Conservation (phyloP, 1,140 invertebrate genomes). For the Solenopsis invicta region DNA sequence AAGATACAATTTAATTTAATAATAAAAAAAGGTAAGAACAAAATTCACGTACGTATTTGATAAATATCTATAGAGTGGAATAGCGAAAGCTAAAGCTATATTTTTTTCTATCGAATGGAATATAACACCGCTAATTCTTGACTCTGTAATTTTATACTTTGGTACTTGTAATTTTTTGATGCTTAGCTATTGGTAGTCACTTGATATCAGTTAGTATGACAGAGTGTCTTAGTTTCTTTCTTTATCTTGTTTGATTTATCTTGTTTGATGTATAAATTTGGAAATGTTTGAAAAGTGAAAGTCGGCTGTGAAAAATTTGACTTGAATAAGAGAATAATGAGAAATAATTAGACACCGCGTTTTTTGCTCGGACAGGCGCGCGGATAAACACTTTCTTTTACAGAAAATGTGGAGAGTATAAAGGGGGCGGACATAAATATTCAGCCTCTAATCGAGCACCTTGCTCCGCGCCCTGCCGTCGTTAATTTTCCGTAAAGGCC, state of each 20-base stretch:
- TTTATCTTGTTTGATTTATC: neutral
- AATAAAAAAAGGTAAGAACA: neutral
- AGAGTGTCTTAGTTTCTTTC: neutral
- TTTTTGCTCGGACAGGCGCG: constrained; percentile 17
- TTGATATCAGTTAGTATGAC: neutral
- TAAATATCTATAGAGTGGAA: neutral
- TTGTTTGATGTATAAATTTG: neutral
- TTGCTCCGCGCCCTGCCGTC: constrained; percentile 42
- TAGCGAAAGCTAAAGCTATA: neutral
- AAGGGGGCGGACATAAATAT: constrained; percentile 62
- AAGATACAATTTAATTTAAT: neutral
- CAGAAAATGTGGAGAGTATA: constrained; percentile 29
- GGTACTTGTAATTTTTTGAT: no score
- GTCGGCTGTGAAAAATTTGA: constrained; percentile 14
- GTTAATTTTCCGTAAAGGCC: constrained; percentile 66
- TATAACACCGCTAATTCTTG: neutral
- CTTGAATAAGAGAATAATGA: constrained; percentile 38
- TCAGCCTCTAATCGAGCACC: constrained; percentile 64
- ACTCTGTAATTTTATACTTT: neutral
- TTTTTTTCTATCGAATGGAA: neutral
- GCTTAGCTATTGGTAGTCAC: neutral
- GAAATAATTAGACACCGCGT: constrained; percentile 48
- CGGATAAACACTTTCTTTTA: constrained; percentile 55
- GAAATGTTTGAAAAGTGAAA: constrained; percentile 22
- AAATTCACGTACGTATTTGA: neutral